Evolutionary conservation across 2,888 invertebrate species (phyloP), one percentile per base, ranked within the genome.

Genomic region (Agrotis segetum): DNA sequence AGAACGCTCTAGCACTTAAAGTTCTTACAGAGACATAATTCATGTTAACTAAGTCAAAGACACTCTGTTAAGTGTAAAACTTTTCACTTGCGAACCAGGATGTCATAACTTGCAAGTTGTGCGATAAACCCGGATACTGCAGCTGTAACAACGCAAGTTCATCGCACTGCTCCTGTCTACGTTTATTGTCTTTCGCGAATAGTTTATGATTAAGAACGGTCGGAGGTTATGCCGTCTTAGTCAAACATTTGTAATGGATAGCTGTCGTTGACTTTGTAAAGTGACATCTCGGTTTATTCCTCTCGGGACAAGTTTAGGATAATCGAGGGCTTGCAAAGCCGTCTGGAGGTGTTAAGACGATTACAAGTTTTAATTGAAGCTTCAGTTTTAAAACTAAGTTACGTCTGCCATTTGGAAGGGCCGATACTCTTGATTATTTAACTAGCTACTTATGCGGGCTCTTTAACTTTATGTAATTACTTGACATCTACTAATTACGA

Each of bases 21-120:
- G 68, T 77, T 84, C 60, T 71, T 69, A 78, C 79, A 73, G 76
- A 78, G 76, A 81, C 78, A 82, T 84, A 84, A 84, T 82, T 82
- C 85, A 84, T 84, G 82, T 68, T 77, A 78, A 84, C 80, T 71
- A 82, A 82, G 81, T 82, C 76, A 84, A 81, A 84, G 83, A 82
- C 81, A 78, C 83, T 80, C 72, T 71, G 78, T 77, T 82, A 74
- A 84, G 81, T 81, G 68, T 79, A 79, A 84, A 84, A 84, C 73
- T 84, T 84, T 83, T 67, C 74, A 73, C 74, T 77, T 70, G 73
- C 74, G 74, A 46, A 71, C 80, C 73, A 73, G 77, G 79, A 79
- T 70, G 81, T 81, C 79, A 81, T 84, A 81, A 77, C 64, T 83
- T 83, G 55, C 67, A 84, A 82, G 76, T 71, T 61, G 70, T 73